phyloP scores from a whole-genome alignment of 35 echinoderm and acorn worm genomes.

The Lytechinus variegatus region DNA sequence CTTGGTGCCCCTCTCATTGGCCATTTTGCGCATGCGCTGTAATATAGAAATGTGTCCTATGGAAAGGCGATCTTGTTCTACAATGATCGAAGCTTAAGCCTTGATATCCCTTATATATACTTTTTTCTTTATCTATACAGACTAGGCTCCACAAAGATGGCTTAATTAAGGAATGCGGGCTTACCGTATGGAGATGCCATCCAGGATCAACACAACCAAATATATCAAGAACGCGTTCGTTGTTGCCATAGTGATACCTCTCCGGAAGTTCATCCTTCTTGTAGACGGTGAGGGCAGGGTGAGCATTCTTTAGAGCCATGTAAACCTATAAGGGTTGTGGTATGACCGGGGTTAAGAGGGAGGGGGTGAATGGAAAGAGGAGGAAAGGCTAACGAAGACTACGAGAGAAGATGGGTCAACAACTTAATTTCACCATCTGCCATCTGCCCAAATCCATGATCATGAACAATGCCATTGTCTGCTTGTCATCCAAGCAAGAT shows the following conservation, averaged over 20 bases:
- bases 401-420: too few relatives aligned
- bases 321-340: not conserved
- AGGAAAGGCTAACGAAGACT: not conserved
- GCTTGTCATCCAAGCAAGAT: too few relatives aligned
- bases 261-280: slow-evolving; percentile 87
- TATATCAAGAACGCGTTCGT: slow-evolving; percentile 69
- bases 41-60: too few relatives aligned
- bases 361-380: not conserved
- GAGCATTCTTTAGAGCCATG: slow-evolving; percentile 65
- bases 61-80: too few relatives aligned
- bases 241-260: slow-evolving; percentile 80
- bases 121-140: too few relatives aligned
- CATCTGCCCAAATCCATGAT: not conserved
- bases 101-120: too few relatives aligned
- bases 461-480: not conserved
- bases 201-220: slow-evolving; percentile 80
- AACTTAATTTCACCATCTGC: not conserved
- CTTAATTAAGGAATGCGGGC: too few relatives aligned
- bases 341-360: too few relatives aligned
- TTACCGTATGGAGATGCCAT: slow-evolving; percentile 54
- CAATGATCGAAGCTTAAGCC: too few relatives aligned
- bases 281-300: slow-evolving; percentile 80
- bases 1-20: too few relatives aligned
- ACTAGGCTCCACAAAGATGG: too few relatives aligned
- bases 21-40: too few relatives aligned